Evolutionary conservation across 2,797 vertebrate species (phyloP), one percentile per base, ranked within the genome.

Genomic region (Rhinella marina): DNA sequence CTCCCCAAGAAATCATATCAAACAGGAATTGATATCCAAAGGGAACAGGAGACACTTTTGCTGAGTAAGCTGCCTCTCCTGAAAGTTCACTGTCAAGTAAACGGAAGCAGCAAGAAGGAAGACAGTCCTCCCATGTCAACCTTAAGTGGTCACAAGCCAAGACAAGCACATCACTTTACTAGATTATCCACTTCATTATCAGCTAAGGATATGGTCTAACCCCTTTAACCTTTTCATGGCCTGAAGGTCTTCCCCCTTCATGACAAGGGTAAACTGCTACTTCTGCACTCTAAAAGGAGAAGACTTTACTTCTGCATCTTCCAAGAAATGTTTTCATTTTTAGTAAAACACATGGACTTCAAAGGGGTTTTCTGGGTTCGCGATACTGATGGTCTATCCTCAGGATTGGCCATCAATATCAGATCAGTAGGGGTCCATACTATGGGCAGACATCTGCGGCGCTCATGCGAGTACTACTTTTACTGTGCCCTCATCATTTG

Each of bases 91-190:
- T 9, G 13, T 61, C 57, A 64, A 75, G 41, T 57, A 77, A 59
- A 77, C 12, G 72, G 84, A 85, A 85, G 57, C 41, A 64, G 70
- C 56, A n/a, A 77, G 41, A 48, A 77, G 75, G 75, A 77, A 77
- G 50, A n/a, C 48, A 52, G 50, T 77, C 75, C 82, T 84, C 68
- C 82, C 82, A 61, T 73, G 82, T 59, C 82, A 84, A 57, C 41
- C 68, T 84, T 73, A 77, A 77, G 75, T 54, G 75, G 48, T 52
- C 48, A 77, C 11, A 54, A 16, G 75, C 75, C 75, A 54, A 77
- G 50, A 77, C 50, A 77, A 77, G 75, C 75, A 77, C 48, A 52
- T 52, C 19, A 50, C 32, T 73, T 50, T 75, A 75, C 23, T 54
- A 54, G 50, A 77, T 54, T 77, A 17, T 54, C 50, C 75, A 77